Evolutionary conservation across 2,113 vertebrate genomes (phyloP).

Genomic region (Procavia capensis): DNA sequence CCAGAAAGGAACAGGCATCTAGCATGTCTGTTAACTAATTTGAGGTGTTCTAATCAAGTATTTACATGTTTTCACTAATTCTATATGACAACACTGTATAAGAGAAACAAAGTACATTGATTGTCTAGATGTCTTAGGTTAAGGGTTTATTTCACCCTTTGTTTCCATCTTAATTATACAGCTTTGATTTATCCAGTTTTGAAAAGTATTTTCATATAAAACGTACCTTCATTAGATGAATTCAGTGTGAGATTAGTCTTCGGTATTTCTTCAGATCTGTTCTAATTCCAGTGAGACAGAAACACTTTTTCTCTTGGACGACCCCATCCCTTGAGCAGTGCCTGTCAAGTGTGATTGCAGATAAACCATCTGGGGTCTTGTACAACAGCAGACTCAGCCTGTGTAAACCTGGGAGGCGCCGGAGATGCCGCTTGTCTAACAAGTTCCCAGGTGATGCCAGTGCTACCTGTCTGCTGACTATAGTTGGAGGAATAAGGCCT

Average conservation of each 20-base stretch:
- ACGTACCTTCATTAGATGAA: not conserved
- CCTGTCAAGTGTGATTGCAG: not conserved
- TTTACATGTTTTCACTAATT: constrained; percentile 53
- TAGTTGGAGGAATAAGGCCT: not conserved
- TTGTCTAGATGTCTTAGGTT: not conserved
- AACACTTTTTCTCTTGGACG: not conserved
- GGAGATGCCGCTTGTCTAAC: not conserved
- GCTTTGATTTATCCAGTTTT: constrained; percentile 23
- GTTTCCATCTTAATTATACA: not conserved
- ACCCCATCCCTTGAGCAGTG: not conserved
- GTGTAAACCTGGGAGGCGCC: not conserved
- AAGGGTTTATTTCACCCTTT: not conserved
- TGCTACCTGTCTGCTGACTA: not conserved
- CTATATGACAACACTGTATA: constrained; percentile 18
- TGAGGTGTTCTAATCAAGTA: constrained; percentile 52
- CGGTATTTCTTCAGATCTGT: not conserved
- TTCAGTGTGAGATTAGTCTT: not conserved
- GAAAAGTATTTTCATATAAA: constrained; percentile 16
- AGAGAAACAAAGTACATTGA: constrained; percentile 30
- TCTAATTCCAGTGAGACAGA: not conserved
- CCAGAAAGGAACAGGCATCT: constrained; percentile 39
- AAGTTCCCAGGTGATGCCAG: not conserved
- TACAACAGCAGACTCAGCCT: not conserved
- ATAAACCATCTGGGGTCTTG: not conserved
- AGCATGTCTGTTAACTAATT: constrained; percentile 60